phyloP scores from a whole-genome alignment of 2,888 invertebrate species.

The Serrognathus titanus region DNA sequence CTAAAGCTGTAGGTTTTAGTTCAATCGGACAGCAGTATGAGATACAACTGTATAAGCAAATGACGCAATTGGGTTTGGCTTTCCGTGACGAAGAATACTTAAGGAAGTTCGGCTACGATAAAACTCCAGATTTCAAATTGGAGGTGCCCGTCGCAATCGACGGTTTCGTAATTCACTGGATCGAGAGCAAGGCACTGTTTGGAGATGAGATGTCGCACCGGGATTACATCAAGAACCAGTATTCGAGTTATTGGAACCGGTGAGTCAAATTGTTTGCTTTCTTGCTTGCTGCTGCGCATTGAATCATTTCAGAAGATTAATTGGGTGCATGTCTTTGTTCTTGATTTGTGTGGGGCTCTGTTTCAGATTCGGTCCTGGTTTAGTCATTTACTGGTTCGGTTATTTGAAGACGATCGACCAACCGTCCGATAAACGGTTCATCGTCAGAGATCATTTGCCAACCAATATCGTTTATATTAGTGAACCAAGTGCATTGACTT shows the following conservation, averaged over 20 bases:
- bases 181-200: constrained; percentile 95
- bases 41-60: constrained; percentile 63
- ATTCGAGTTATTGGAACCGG: constrained; percentile 85
- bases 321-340: no score
- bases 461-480: constrained; percentile 49
- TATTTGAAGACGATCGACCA: constrained; percentile 62
- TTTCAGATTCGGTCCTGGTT: constrained; percentile 81
- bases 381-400: constrained; percentile 96
- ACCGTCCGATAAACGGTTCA: constrained; percentile 52
- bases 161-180: constrained; percentile 87
- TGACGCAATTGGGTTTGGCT: constrained; percentile 57
- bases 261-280: constrained; percentile 29
- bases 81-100: constrained; percentile 77
- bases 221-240: constrained; percentile 78
- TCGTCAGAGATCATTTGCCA: constrained; percentile 62
- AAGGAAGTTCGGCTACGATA: constrained; percentile 82
- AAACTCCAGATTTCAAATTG: constrained; percentile 91
- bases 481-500: not conserved
- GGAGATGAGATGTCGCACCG: constrained; percentile 80
- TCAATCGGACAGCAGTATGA: constrained; percentile 86
- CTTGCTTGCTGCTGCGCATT: not conserved
- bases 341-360: not conserved
- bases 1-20: constrained; percentile 47
- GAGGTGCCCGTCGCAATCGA: constrained; percentile 84
- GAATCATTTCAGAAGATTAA: no score